Percentiles rank a stretch among this genome's conserved stretches.
Evolutionary conservation across 2,888 invertebrate genomes (phyloP).

Genomic region (Eristalinus aeneus): DNA sequence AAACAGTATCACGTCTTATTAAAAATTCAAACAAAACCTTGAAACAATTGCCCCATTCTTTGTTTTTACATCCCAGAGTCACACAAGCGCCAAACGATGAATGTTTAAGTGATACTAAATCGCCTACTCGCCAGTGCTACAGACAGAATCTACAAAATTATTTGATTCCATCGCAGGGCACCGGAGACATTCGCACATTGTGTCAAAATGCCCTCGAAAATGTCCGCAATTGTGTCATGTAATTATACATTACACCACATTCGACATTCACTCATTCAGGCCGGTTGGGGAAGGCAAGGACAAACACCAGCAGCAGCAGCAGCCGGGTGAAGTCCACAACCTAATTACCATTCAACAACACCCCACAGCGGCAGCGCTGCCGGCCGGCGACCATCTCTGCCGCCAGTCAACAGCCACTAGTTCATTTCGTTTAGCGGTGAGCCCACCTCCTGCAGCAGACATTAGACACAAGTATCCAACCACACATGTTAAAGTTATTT

Average conservation of each 20-base stretch:
- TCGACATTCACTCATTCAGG: not conserved
- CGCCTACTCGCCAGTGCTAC: conserved; percentile 38
- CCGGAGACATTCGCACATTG: not conserved
- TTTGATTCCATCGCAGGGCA: conserved; percentile 31
- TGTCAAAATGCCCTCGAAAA: conserved; percentile 5
- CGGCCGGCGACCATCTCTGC: not conserved
- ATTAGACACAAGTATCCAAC: conserved; percentile 17
- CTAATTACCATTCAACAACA: conserved; percentile 49
- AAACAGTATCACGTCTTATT: too few species aligned
- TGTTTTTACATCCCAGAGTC: too few species aligned
- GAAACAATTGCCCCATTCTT: too few species aligned
- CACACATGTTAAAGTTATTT: conserved; percentile 35
- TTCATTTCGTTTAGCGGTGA: conserved; percentile 19
- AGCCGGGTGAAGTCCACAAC: conserved; percentile 13
- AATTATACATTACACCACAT: conserved; percentile 53
- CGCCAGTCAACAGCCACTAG: not conserved
- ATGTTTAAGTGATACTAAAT: conserved; percentile 61
- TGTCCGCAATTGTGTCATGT: conserved; percentile 43
- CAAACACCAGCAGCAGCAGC: too few species aligned
- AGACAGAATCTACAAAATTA: conserved; percentile 58
- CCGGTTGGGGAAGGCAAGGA: not conserved
- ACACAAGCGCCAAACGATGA: conserved; percentile 35
- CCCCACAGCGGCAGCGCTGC: not conserved
- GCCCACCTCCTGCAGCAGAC: not conserved
- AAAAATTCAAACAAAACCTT: too few species aligned